A percentile compares a stretch with the other conserved stretches of the same genome.
phyloP scores from a whole-genome alignment of 1,140 invertebrate genomes.

The Euglossa dilemma region DNA sequence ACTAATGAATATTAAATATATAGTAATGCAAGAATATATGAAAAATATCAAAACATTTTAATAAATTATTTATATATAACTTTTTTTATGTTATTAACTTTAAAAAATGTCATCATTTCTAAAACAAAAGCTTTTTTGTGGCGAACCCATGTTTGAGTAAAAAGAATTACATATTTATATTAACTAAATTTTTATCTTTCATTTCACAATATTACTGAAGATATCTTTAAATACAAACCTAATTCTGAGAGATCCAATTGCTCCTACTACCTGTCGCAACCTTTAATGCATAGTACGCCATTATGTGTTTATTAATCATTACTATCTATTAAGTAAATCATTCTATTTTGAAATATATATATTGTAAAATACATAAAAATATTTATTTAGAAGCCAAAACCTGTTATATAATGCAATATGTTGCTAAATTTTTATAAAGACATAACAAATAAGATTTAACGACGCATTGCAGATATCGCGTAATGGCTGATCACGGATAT shows the following conservation, averaged over 20 bases:
- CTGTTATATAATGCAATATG: background rate
- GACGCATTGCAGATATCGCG: constrained; percentile 34
- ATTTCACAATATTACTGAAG: background rate
- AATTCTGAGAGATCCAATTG: constrained; percentile 64
- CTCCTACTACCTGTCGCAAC: constrained; percentile 60
- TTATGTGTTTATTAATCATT: background rate
- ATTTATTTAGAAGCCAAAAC: background rate
- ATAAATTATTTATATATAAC: no score
- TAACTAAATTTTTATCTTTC: no score
- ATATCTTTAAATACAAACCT: constrained; percentile 66
- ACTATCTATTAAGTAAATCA: no score
- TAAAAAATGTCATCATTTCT: background rate
- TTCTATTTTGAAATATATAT: background rate
- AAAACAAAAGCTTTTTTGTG: background rate
- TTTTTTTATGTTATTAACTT: background rate
- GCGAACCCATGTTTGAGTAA: no score
- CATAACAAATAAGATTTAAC: background rate
- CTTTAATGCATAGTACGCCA: constrained; percentile 56
- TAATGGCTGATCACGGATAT: constrained; percentile 7
- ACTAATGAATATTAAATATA: no score
- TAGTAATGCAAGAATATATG: no score
- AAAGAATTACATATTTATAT: no score
- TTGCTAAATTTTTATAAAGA: constrained; percentile 5
- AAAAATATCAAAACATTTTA: background rate
- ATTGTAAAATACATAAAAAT: background rate